These are phyloP conservation scores for Meiosimyza decipiens DNA, from an alignment of 2,888 invertebrate species.

Conservation along the genomic window DNA sequence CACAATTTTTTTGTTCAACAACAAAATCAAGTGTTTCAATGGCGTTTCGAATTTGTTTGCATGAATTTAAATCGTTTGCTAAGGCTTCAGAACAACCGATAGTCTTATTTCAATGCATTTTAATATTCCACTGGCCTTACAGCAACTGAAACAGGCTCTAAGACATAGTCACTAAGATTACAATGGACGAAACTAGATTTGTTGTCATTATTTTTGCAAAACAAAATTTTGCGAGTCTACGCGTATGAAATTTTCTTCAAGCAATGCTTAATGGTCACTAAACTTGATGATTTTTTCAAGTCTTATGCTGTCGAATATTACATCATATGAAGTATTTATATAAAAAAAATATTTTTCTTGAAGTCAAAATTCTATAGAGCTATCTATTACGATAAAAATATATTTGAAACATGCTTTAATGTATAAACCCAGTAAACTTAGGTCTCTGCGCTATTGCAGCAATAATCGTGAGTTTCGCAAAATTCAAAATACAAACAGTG, in stretches of 20 bases:
- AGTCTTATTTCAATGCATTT: slow-evolving; percentile 53
- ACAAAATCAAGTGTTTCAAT: slow-evolving; percentile 49
- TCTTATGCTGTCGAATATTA: slow-evolving; percentile 66
- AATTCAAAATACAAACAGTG: too few species aligned
- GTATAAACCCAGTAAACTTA: too few species aligned
- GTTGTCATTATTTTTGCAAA: slow-evolving; percentile 39
- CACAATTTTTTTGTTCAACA: slow-evolving; percentile 33
- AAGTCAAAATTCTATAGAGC: too few species aligned
- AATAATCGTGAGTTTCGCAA: too few species aligned
- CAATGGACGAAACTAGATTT: slow-evolving; percentile 61
- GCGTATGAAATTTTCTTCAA: slow-evolving; percentile 50
- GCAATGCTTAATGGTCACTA: slow-evolving; percentile 51
- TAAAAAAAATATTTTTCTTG: neutral
- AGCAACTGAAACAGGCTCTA: slow-evolving; percentile 53
- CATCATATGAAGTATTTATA: slow-evolving; percentile 55
- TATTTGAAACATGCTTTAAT: too few species aligned
- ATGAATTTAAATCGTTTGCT: slow-evolving; percentile 54
- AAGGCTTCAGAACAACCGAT: slow-evolving; percentile 47
- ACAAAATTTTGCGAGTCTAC: slow-evolving; percentile 51
- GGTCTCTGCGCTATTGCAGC: too few species aligned
- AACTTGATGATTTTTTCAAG: slow-evolving; percentile 43
- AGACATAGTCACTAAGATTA: slow-evolving; percentile 64
- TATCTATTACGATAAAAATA: too few species aligned
- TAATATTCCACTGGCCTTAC: slow-evolving; percentile 67
- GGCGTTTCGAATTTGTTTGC: slow-evolving; percentile 44